Base-by-base conservation (phyloP, 2,888 invertebrate genomes). In the Sarcophaga subvicina region DNA sequence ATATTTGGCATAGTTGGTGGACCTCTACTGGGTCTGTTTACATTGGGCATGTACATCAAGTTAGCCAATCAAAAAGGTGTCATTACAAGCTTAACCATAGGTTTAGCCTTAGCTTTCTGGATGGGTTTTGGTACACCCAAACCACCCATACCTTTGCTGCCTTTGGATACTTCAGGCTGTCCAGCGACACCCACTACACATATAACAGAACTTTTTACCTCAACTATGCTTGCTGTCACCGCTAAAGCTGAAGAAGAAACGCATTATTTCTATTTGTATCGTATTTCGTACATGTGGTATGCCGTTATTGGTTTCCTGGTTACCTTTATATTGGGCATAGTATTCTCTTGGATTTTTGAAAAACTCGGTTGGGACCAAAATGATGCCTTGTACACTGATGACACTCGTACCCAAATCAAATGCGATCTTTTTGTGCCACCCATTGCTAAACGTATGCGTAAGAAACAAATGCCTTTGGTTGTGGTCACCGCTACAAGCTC, bases 1-100 rank as follows among this genome's bases (percentile, higher is more conserved):
- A 97, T 98, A 88, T 98, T 98, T 90, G 98, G 98, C 2, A 96
- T 97, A 0, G 96, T 97, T 3, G 98, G 98, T 0, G 98, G 98
- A 0, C 98, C 98, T 0, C 92, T 98, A n/a, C 94, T 98, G 37
- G 98, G 96, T 0, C 94, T 98, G 2, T 98, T 98, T 91, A 96
- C 97, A 0, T 93, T 98, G 47, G 98, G 98, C 89, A 97, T 98
- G 97, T 96, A 96, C 88, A 96, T 96, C 62, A 95, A 96, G 17
- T 94, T 94, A 77, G 96, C 96, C 6, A 97, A 96, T 91, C 95
- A 97, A 93, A 94, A 94, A 92, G 98, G 98, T 47, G 96, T 96
- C 0, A 94, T 96, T 12, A 90, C 94, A 14, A 97, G 96, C 0
- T 93, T 97, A 3, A 71, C 96, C 0, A 90, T 94, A 6, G 96